A percentile compares a stretch with the other conserved stretches of the same genome.
Evolutionary conservation across 1,140 invertebrate genomes (phyloP).

Genomic region (Apis dorsata): DNA sequence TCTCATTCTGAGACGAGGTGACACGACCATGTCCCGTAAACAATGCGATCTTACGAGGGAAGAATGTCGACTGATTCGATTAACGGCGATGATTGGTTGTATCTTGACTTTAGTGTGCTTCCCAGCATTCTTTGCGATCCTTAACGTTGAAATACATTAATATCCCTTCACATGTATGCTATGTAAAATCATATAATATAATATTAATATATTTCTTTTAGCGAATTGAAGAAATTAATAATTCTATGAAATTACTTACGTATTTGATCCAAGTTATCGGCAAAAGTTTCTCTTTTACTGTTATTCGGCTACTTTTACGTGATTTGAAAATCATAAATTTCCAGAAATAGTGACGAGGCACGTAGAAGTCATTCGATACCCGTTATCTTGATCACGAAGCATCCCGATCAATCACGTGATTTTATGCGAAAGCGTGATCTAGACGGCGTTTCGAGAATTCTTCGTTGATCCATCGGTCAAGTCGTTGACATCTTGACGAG

Average conservation of each 20-base stretch:
- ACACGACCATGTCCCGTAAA: constrained; percentile 63
- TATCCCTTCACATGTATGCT: no score
- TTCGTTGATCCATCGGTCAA: constrained; percentile 75
- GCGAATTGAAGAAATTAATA: no score
- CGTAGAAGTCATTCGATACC: constrained; percentile 28
- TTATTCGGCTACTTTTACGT: not conserved
- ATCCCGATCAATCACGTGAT: constrained; percentile 75
- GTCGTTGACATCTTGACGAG: constrained; percentile 65
- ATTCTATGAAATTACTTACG: no score
- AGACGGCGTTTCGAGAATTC: constrained; percentile 60
- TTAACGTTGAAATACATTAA: no score
- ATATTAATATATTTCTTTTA: no score
- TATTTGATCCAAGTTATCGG: not conserved
- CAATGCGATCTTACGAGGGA: constrained; percentile 56
- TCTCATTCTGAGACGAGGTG: constrained; percentile 58
- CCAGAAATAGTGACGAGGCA: not conserved
- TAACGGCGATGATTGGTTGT: constrained; percentile 68
- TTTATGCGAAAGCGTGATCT: constrained; percentile 60
- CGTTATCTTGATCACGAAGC: constrained; percentile 68
- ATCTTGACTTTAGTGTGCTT: constrained; percentile 61
- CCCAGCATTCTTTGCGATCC: constrained; percentile 37
- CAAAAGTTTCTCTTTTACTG: not conserved
- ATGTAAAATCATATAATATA: no score
- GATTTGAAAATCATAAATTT: constrained; percentile 12
- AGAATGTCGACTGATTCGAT: constrained; percentile 53